Base-by-base conservation (phyloP, 2,113 vertebrate genomes). In the Corythoichthys intestinalis region DNA sequence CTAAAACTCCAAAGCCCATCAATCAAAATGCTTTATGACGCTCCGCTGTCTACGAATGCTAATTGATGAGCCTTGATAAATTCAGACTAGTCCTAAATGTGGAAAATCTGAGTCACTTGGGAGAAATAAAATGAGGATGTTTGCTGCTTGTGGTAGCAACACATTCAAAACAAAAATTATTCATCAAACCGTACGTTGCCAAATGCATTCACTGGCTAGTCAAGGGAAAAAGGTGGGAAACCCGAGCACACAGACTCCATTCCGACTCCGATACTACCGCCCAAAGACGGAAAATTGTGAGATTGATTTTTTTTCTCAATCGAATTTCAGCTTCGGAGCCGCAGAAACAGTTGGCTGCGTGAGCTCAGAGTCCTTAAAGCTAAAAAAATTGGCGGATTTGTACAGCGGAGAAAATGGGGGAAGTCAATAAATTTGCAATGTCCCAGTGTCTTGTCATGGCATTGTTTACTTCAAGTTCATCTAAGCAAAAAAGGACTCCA, bases 91-190 rank as follows among this genome's bases (percentile, higher is more conserved):
- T 73, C 64, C 67, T 48, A 54, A 44, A 39, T 63, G 61, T 70
- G 66, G 69, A 68, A 75, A 75, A 72, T 54, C 50, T 67, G 65
- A 62, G 41, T 57, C 66, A 63, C 70, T 76, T 75, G 50, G 37
- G 34, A 13, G 56, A 37, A 58, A 58, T 37, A 71, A 57, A 77
- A 69, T 38, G 46, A 66, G 60, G 20, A 14, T 17, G 35, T 34
- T 58, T 60, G 39, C 49, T 58, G 20, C 46, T 69, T 75, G 66
- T 69, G 77, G 67, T 63, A 71, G 65, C 52, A 74, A 57, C 46
- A 54, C 58, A 70, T 71, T 75, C 69, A 37, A 69, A 68, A 71
- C 61, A 74, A 74, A 75, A 71, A 65, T 67, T 56, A 67, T 75
- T 70, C 67, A 67, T 47, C 64, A 76, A 69, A 38, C 62, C 39